A percentile compares a stretch with the other conserved stretches of the same genome.
phyloP scores from a whole-genome alignment of 1,140 invertebrate genomes.

The Mercenaria mercenaria region DNA sequence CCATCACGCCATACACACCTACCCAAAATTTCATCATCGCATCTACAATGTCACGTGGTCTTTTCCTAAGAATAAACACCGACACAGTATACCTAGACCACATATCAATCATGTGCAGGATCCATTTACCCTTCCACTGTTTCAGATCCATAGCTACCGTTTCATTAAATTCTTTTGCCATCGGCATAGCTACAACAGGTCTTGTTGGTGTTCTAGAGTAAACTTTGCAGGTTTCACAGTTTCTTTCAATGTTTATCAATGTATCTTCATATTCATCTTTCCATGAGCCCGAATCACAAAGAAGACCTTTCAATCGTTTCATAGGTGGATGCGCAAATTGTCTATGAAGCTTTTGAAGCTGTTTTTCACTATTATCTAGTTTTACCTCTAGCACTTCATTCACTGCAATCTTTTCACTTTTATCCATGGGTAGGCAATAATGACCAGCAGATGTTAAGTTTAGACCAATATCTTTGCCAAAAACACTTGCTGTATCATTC shows the following conservation, averaged over 20 bases:
- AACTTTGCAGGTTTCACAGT: conserved; percentile 19
- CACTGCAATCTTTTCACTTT: no score
- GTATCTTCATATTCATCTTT: conserved; percentile 18
- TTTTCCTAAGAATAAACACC: no score
- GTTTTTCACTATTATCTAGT: neutral
- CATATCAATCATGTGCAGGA: conserved; percentile 58
- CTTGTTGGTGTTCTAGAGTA: conserved; percentile 40
- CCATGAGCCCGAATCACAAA: conserved; percentile 58
- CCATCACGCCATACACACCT: no score
- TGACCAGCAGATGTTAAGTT: no score
- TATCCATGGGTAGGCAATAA: no score
- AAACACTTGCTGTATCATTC: no score
- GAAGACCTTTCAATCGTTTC: conserved; percentile 47
- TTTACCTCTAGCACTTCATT: no score
- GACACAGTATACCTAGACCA: no score
- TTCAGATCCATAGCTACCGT: conserved; percentile 63
- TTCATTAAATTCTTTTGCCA: conserved; percentile 57
- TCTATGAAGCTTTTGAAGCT: conserved; percentile 2
- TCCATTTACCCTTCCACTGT: conserved; percentile 22
- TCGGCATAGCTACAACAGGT: conserved; percentile 26
- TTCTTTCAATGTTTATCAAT: neutral
- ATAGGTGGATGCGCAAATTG: neutral
- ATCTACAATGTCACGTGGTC: no score
- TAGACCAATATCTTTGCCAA: no score
- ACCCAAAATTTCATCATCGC: no score